Evolutionary conservation across 2,888 invertebrate species (phyloP), one percentile per base, ranked within the genome.

Genomic region (Rhingia campestris): DNA sequence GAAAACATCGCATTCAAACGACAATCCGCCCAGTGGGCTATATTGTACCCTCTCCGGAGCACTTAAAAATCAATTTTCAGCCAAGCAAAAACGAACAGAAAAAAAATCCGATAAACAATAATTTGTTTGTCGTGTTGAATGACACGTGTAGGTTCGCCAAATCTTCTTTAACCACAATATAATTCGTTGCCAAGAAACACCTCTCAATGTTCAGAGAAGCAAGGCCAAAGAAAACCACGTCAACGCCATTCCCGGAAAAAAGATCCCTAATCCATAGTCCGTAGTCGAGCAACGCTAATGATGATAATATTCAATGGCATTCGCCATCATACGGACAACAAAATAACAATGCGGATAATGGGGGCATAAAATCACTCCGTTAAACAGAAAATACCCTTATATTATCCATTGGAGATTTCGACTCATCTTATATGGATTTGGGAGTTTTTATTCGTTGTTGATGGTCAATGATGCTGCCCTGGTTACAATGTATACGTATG

Each of bases 301-400:
- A 81, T 81, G 67, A 75, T 81, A 81, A 75, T 69, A 75, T 81
- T 81, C 80, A 80, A 80, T 80, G 66, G 67, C 74, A 67, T 80
- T 67, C 67, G 69, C 66, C 67, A 67, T 80, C 74, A 75, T 81
- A 69, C 61, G 80, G 69, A 81, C 67, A 75, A 63, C 80, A 80
- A 80, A 74, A 80, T 81, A 81, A 75, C 80, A 81, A 81, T 81
- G 67, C 69, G 75, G 58, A 69, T 81, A 81, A 75, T 63, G 63
- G 49, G 64, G 53, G 43, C 74, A 75, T 80, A 80, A 80, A 74
- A 81, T 81, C 80, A 81, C 75, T 81, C 67, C 80, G 75, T 81
- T 75, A 75, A 81, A 69, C 80, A 81, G 67, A 43, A 75, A 75
- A 75, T 75, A 75, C 80, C 75, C 61, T 69, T 69, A 75, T 67